phyloP scores from a whole-genome alignment of 30 jellyfish, hydroid and myxozoan genomes.

The Aurelia sp. region DNA sequence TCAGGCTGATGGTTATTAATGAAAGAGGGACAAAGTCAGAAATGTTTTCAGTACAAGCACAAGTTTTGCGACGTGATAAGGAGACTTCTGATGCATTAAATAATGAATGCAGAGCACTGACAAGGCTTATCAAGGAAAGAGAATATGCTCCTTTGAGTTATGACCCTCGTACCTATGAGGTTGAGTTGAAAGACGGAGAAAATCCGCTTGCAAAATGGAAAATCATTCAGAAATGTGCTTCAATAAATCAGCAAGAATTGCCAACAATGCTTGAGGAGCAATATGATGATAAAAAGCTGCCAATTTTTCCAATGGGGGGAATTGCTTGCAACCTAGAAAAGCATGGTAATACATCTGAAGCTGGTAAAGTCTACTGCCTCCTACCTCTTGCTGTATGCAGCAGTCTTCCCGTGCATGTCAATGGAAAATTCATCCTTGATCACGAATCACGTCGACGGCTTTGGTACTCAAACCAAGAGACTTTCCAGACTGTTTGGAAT shows the following conservation, averaged over 20 bases:
- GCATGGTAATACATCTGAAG: background rate
- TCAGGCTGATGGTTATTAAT: slow-evolving; percentile 28
- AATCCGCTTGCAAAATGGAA: slow-evolving; percentile 1
- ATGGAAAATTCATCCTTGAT: slow-evolving; percentile 78
- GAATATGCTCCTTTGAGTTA: background rate
- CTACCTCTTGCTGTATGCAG: slow-evolving; percentile 65
- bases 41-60: background rate
- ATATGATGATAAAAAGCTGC: slow-evolving; percentile 9
- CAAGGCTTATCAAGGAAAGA: background rate
- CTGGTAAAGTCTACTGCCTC: slow-evolving; percentile 69
- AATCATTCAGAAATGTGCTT: slow-evolving; percentile 44
- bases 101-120: background rate
- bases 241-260: slow-evolving; percentile 8
- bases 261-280: slow-evolving; percentile 26
- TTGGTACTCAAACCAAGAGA: slow-evolving; percentile 18
- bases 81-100: background rate
- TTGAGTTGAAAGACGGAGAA: background rate
- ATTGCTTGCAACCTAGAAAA: slow-evolving; percentile 32
- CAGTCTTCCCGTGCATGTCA: slow-evolving; percentile 60
- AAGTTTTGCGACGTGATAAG: background rate
- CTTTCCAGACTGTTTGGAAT: slow-evolving; percentile 73
- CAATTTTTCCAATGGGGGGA: slow-evolving; percentile 81
- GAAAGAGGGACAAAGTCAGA: background rate
- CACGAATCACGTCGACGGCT: slow-evolving; percentile 83
- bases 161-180: background rate